Evolutionary conservation across 1,140 invertebrate genomes (phyloP), one percentile per base, ranked within the genome.

Genomic region (Pantala flavescens): DNA sequence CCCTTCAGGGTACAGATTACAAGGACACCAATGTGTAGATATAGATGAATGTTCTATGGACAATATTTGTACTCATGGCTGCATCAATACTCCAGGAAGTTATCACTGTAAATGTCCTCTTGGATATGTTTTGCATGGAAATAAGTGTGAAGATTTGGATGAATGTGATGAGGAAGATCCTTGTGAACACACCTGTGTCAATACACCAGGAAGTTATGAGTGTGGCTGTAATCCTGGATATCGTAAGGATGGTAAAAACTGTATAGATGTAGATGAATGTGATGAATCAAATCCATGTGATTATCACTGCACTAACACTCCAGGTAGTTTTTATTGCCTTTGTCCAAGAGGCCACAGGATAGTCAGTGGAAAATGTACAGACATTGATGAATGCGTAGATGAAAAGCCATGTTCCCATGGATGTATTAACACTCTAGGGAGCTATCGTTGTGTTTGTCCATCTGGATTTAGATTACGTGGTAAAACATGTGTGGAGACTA

Each of bases 331-430:
- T 81, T 85, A 86, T 49, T 93, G 92, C 79, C 86, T 88, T 0
- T 94, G 92, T 82, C 88, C 90, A 0, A 77, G 84, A 63, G 92
- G 92, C n/a, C 93, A 89, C 80, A 84, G 87, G 10, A 80, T 93
- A 10, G 91, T 93, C 83, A 90, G 91, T 12, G 84, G 89, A 16
- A 90, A 89, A 55, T 96, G 93, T 81, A 84, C 88, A 74, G 93
- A 95, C 81, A 81, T 95, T 73, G 92, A 96, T 82, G 87, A 90
- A 71, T 95, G 93, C 80, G 85, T 93, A 71, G 90, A 93, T 78
- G 86, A 87, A 43, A 85, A 81, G 10, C 88, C 89, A 11, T 91
- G 90, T 78, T 88, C 89, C 19, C 82, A 81, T 21, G 79, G 72
- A 11, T 77, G 77, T 55, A 77, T 74, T 76, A 84, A 84, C 76